These are phyloP conservation scores for Lipophrys pholis DNA, from an alignment of 2,113 vertebrate genomes.

Conservation along the genomic window DNA sequence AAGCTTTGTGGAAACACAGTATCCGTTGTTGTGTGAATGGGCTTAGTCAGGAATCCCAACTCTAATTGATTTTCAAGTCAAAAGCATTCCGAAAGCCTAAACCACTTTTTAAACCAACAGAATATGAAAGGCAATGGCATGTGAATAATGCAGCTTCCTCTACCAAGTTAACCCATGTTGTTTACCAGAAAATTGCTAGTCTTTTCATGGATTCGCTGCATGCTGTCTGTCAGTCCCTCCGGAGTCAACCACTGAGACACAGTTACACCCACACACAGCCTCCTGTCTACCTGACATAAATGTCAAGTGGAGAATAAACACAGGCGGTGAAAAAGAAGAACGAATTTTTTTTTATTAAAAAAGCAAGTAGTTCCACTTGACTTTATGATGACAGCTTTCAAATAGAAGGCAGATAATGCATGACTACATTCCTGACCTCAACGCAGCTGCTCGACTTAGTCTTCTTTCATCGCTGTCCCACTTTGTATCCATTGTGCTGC, in stretches of 20 bases:
- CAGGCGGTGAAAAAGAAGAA: not conserved
- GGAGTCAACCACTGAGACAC: too few species aligned
- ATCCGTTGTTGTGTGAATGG: too few species aligned
- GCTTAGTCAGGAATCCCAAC: too few species aligned
- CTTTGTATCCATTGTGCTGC: not conserved
- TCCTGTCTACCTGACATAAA: not conserved
- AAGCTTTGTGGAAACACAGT: too few species aligned
- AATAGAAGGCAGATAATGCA: slow-evolving; percentile 10
- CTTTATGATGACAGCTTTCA: slow-evolving; percentile 12
- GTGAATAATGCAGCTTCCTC: not conserved
- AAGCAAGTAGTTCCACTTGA: not conserved
- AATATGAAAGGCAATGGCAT: not conserved
- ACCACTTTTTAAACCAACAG: too few species aligned
- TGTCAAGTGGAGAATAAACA: not conserved
- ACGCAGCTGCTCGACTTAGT: not conserved
- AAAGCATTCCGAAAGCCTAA: too few species aligned
- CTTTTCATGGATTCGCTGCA: not conserved
- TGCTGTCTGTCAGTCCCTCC: too few species aligned
- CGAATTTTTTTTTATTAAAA: too few species aligned
- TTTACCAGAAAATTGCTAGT: not conserved
- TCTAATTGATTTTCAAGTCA: too few species aligned
- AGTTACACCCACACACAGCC: not conserved
- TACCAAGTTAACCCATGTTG: not conserved
- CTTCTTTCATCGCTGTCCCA: not conserved
- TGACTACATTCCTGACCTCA: slow-evolving; percentile 20